Percentiles rank a stretch among this genome's conserved stretches.
These are phyloP conservation scores for Trinorchestia longiramus DNA, from an alignment of 1,140 invertebrate species.

Conservation along the genomic window DNA sequence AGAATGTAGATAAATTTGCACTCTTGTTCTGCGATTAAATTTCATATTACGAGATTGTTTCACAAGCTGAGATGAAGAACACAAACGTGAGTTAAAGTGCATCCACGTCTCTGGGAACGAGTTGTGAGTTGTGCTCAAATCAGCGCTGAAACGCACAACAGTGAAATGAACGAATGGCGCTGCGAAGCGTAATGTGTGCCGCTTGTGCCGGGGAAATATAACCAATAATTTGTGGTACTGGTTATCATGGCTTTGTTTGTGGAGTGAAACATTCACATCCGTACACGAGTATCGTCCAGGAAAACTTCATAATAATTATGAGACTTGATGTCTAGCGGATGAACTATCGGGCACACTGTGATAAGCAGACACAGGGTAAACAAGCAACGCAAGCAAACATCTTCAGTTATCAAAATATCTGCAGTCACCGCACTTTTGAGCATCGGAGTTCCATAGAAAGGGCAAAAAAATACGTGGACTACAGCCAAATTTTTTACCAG, in stretches of 20 bases:
- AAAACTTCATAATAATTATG: background rate
- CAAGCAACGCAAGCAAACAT: background rate
- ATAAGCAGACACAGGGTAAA: background rate
- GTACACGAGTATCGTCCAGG: background rate
- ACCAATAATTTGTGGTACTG: background rate
- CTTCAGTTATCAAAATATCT: background rate
- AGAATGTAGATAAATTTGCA: background rate
- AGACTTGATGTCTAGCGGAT: background rate
- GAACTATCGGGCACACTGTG: background rate
- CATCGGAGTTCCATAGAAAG: background rate
- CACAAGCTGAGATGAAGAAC: too few species aligned
- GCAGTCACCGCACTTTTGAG: background rate
- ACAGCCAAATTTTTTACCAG: background rate
- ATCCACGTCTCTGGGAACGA: background rate
- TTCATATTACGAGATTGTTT: too few species aligned
- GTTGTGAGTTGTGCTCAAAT: background rate
- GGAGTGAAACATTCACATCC: background rate
- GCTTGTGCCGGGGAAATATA: background rate
- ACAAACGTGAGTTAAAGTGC: too few species aligned
- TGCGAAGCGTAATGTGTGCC: background rate
- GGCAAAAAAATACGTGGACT: background rate
- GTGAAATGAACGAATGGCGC: background rate
- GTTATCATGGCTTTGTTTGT: background rate
- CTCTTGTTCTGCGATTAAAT: too few species aligned
- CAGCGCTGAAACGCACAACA: background rate